Evolutionary conservation across 2,797 vertebrate species (phyloP).

Genomic region (Manis javanica): DNA sequence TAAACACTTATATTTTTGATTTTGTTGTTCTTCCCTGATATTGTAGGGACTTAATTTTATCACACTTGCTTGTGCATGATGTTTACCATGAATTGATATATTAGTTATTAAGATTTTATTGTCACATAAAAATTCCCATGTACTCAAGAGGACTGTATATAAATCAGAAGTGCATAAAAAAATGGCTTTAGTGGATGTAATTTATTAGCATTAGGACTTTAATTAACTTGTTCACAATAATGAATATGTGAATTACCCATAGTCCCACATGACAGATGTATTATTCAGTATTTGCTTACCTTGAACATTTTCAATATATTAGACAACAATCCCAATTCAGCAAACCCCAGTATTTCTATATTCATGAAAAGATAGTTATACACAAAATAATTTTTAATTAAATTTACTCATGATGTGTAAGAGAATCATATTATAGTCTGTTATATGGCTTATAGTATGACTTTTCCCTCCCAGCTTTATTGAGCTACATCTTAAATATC

Average conservation of each 20-base stretch:
- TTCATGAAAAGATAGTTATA: background rate
- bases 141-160: conserved; percentile 65
- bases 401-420: background rate
- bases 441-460: background rate
- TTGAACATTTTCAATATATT: background rate
- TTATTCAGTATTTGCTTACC: conserved; percentile 45
- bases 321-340: background rate
- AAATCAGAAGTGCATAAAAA: conserved; percentile 77
- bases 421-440: background rate
- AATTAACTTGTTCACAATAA: conserved; percentile 78
- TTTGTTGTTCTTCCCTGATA: background rate
- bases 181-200: conserved; percentile 59
- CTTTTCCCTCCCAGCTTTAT: background rate
- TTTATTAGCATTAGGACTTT: conserved; percentile 76
- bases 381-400: conserved; percentile 34
- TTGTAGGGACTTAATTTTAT: conserved; percentile 49
- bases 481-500: background rate
- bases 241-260: conserved; percentile 44
- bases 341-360: background rate
- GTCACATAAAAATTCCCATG: conserved; percentile 77
- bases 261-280: conserved; percentile 20
- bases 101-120: conserved; percentile 78
- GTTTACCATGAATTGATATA: conserved; percentile 73
- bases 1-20: background rate
- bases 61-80: conserved; percentile 10